Evolutionary conservation across 1,140 invertebrate species (phyloP).

Genomic region (Heterodera schachtii): DNA sequence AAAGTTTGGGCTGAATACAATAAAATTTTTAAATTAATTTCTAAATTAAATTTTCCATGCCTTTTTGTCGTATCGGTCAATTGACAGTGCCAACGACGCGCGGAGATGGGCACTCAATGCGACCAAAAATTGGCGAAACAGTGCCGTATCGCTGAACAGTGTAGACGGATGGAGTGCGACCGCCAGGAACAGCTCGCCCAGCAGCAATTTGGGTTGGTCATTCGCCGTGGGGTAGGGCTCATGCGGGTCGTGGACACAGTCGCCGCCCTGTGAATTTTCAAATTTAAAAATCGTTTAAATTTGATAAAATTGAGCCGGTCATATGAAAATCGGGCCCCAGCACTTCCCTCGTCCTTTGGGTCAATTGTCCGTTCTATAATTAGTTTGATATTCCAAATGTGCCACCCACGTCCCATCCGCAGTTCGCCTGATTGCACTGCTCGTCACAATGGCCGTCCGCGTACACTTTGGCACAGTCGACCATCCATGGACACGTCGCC

Average conservation of each 20-base stretch:
- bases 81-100: slow-evolving; percentile 18
- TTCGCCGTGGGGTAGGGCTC: slow-evolving; percentile 13
- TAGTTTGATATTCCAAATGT: no score
- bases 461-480: slow-evolving; percentile 43
- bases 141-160: not conserved
- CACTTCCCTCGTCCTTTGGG: no score
- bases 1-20: slow-evolving; percentile 20
- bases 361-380: no score
- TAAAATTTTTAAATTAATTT: not conserved
- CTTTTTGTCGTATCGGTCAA: slow-evolving; percentile 13
- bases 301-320: no score
- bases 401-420: slow-evolving; percentile 50
- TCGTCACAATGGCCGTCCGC: slow-evolving; percentile 53
- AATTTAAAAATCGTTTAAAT: no score
- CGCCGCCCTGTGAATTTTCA: slow-evolving; percentile 18
- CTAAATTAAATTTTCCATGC: not conserved
- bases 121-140: slow-evolving; percentile 23
- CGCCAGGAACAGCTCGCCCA: slow-evolving; percentile 22
- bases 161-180: slow-evolving; percentile 1
- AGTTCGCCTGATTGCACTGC: slow-evolving; percentile 52
- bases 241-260: slow-evolving; percentile 18
- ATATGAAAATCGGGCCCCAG: no score
- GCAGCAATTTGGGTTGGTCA: not conserved
- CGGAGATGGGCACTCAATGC: slow-evolving; percentile 25
- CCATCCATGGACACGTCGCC: slow-evolving; percentile 37